phyloP scores from a whole-genome alignment of 92 coral and sea anemone genomes.

The Virgularia gustaviana region DNA sequence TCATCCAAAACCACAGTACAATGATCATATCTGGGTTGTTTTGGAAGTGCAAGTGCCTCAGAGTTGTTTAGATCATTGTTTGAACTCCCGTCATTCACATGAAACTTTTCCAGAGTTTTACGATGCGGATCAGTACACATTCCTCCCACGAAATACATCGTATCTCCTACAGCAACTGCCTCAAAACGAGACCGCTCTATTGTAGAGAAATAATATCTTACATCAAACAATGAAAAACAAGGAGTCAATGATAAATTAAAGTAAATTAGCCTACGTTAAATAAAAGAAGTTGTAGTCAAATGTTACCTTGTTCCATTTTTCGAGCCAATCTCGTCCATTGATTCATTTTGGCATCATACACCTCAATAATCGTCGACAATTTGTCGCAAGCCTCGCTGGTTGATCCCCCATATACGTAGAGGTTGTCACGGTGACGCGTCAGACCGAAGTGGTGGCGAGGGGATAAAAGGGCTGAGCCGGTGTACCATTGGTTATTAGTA shows the following conservation, averaged over 20 bases:
- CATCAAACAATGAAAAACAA: too few relatives aligned
- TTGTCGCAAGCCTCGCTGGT: slow-evolving; percentile 53
- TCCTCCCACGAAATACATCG: slow-evolving; percentile 53
- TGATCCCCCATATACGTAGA: slow-evolving; percentile 73
- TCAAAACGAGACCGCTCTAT: slow-evolving; percentile 29
- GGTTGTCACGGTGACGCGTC: slow-evolving; percentile 52
- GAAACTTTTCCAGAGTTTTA: slow-evolving; percentile 74
- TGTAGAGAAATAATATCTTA: not conserved
- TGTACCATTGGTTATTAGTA: slow-evolving; percentile 9
- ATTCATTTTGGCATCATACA: slow-evolving; percentile 74
- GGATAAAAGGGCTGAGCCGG: not conserved
- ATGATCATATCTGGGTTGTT: slow-evolving; percentile 67
- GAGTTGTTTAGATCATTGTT: not conserved
- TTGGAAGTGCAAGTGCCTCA: slow-evolving; percentile 46
- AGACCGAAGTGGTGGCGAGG: slow-evolving; percentile 58
- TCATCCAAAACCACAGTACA: slow-evolving; percentile 70
- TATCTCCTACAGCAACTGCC: slow-evolving; percentile 13
- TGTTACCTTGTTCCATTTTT: slow-evolving; percentile 48
- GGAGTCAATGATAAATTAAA: too few relatives aligned
- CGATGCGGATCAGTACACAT: slow-evolving; percentile 68
- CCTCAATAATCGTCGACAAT: slow-evolving; percentile 62
- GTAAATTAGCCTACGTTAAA: too few relatives aligned
- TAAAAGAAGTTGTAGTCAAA: too few relatives aligned
- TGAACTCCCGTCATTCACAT: slow-evolving; percentile 23
- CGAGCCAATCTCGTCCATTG: slow-evolving; percentile 57